Evolutionary conservation across 2,113 vertebrate genomes (phyloP).

Genomic region (Indri indri): DNA sequence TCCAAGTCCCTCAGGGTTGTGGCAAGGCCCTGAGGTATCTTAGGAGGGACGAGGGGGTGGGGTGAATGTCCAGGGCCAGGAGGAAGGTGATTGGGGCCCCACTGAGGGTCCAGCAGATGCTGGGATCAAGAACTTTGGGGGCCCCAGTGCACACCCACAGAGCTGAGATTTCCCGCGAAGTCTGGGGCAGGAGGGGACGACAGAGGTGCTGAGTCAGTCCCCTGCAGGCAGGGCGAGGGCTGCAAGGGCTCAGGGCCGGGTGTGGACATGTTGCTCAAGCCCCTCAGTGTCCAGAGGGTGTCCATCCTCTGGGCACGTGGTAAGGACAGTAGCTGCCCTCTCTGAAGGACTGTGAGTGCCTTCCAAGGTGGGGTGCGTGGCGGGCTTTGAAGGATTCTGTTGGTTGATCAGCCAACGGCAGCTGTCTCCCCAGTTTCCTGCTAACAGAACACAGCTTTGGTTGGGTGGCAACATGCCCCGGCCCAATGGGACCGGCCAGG

Average conservation of each 20-base stretch:
- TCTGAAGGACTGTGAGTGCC: too few species aligned
- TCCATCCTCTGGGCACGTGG: background rate
- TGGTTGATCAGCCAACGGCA: background rate
- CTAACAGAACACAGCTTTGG: background rate
- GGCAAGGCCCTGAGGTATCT: background rate
- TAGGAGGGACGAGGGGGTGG: rapidly evolving
- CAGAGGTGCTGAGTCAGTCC: background rate
- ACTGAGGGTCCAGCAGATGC: background rate
- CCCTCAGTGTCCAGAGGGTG: background rate
- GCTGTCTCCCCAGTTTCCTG: background rate
- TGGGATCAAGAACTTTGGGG: background rate
- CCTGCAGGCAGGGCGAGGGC: background rate
- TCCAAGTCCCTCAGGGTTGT: background rate
- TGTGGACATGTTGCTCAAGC: too few species aligned
- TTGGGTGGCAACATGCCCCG: too few species aligned
- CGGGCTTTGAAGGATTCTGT: too few species aligned
- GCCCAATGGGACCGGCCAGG: background rate
- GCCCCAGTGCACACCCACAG: background rate
- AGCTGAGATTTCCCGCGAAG: background rate
- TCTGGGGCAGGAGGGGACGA: background rate
- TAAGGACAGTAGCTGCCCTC: too few species aligned
- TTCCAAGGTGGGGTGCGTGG: too few species aligned
- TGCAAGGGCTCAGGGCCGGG: too few species aligned
- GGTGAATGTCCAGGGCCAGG: background rate
- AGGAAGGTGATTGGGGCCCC: rapidly evolving